phyloP scores from a whole-genome alignment of 2,113 vertebrate genomes.

The Tychaedon coryphoeus region DNA sequence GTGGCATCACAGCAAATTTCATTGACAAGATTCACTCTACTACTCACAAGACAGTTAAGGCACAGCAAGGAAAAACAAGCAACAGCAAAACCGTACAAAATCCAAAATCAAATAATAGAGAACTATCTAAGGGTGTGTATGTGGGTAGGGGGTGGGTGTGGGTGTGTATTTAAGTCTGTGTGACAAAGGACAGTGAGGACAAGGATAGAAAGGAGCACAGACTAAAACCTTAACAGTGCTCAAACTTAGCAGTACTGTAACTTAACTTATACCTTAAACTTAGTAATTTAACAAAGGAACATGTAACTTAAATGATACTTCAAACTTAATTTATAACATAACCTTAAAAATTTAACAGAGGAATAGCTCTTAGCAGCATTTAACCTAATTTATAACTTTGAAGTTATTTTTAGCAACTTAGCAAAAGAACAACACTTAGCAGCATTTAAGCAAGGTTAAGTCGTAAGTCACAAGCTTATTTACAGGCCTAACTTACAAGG shows the following conservation, averaged over 20 bases:
- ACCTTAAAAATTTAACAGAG: background rate
- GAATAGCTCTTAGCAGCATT: background rate
- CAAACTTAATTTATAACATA: background rate
- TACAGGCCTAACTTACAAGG: background rate
- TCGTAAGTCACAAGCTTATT: background rate
- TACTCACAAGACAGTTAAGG: background rate
- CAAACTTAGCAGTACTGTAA: background rate
- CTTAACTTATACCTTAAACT: background rate
- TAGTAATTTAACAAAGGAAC: background rate
- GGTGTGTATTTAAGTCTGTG: background rate
- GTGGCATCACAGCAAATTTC: accelerated
- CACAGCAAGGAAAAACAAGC: background rate
- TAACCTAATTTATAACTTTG: background rate
- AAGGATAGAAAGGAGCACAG: background rate
- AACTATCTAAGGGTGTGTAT: too few relatives aligned
- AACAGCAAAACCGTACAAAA: background rate
- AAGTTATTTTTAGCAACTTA: background rate
- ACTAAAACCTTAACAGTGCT: background rate
- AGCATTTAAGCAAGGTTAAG: background rate
- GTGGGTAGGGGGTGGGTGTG: background rate
- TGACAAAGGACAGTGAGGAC: background rate
- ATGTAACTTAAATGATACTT: background rate
- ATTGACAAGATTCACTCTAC: background rate
- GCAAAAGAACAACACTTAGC: background rate
- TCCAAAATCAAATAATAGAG: background rate